These are phyloP conservation scores for Lophius piscatorius DNA, from an alignment of 2,113 vertebrate species.

Conservation along the genomic window DNA sequence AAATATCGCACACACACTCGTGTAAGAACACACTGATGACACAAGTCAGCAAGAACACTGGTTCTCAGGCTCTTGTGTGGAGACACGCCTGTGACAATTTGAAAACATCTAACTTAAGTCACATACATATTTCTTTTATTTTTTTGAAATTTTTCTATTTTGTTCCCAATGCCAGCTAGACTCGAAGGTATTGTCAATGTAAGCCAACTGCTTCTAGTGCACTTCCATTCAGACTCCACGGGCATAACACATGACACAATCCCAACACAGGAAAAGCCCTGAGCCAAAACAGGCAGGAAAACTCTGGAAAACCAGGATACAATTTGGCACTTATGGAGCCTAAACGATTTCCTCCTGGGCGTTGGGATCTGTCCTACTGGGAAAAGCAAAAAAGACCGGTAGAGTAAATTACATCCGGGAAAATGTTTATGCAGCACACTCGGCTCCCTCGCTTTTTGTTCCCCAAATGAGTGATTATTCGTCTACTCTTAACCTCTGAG, in stretches of 20 bases:
- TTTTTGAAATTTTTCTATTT: not conserved
- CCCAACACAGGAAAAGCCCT: conserved; percentile 87
- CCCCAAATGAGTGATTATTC: conserved; percentile 97
- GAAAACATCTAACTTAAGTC: conserved; percentile 30
- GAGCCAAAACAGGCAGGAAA: conserved; percentile 90
- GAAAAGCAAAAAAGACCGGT: conserved; percentile 96
- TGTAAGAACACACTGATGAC: conserved; percentile 35
- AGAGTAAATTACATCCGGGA: conserved; percentile 98
- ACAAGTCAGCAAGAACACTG: conserved; percentile 22
- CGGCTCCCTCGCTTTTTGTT: conserved; percentile 63
- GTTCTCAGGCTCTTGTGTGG: conserved; percentile 30
- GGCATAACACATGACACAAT: conserved; percentile 76
- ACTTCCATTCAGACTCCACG: conserved; percentile 22
- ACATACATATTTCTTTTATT: conserved; percentile 1
- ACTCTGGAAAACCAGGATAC: conserved; percentile 99
- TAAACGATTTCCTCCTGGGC: conserved; percentile 99
- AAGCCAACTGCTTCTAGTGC: conserved; percentile 3
- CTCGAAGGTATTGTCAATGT: not conserved
- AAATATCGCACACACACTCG: conserved; percentile 22
- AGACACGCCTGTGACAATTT: conserved; percentile 33
- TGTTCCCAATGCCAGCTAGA: not conserved
- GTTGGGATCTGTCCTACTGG: conserved; percentile 99
- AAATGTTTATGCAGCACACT: conserved; percentile 99
- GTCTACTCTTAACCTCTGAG: conserved; percentile 89
- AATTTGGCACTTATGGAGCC: conserved; percentile 99